Conservation (phyloP, 30 jellyfish, hydroid and myxozoan species). For the Turritopsis dohrnii region DNA sequence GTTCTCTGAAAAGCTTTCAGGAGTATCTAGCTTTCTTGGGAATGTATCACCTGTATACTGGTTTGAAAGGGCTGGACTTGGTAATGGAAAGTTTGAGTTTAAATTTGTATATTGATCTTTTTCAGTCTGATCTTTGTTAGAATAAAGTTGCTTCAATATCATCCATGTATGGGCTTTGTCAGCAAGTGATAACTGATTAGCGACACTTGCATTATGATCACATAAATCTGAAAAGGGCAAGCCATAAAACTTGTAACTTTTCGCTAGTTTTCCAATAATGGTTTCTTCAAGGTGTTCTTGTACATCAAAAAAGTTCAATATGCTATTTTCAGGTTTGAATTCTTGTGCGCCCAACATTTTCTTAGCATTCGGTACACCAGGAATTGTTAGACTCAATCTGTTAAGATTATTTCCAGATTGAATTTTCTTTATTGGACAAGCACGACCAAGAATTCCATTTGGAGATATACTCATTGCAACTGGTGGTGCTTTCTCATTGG, state of each 20-base stretch:
- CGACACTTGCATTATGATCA: constrained; percentile 54
- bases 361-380: constrained; percentile 44
- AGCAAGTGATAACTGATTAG: constrained; percentile 41
- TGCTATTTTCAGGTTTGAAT: constrained; percentile 64
- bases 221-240: constrained; percentile 36
- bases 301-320: constrained; percentile 45
- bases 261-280: constrained; percentile 28
- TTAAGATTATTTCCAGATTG: constrained; percentile 19
- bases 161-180: constrained; percentile 85
- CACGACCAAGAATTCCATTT: constrained; percentile 68
- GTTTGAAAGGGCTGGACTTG: constrained; percentile 7
- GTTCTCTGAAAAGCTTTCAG: constrained; percentile 15
- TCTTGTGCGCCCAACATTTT: constrained; percentile 53
- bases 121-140: not conserved
- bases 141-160: constrained; percentile 35
- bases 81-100: constrained; percentile 8
- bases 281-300: constrained; percentile 22
- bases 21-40: constrained; percentile 28
- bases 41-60: constrained; percentile 5
- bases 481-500: constrained; percentile 95
- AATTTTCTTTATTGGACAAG: constrained; percentile 51
- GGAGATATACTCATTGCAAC: constrained; percentile 91
- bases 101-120: constrained; percentile 4
- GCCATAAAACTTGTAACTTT: constrained; percentile 37
- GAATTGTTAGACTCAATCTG: constrained; percentile 31